phyloP scores from a whole-genome alignment of 1,140 invertebrate species.

The Linepithema humile region DNA sequence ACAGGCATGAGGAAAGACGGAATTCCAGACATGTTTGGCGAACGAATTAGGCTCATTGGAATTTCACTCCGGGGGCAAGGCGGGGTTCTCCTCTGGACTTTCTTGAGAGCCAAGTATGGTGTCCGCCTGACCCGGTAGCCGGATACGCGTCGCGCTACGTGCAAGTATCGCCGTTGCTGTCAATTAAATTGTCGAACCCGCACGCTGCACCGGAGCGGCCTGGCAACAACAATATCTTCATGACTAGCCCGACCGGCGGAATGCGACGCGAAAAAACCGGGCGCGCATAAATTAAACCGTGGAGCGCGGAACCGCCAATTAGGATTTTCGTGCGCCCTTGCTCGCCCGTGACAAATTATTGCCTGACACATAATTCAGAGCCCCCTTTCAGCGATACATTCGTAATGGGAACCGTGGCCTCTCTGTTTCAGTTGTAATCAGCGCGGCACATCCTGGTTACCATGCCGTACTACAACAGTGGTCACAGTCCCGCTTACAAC shows the following conservation, averaged over 20 bases:
- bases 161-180: slow-evolving; percentile 60
- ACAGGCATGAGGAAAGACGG: slow-evolving; percentile 26
- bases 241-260: neutral
- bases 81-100: slow-evolving; percentile 61
- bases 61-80: slow-evolving; percentile 70
- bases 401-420: slow-evolving; percentile 21
- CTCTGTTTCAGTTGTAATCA: slow-evolving; percentile 62
- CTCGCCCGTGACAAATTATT: slow-evolving; percentile 18
- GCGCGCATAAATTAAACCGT: slow-evolving; percentile 32
- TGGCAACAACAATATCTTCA: slow-evolving; percentile 1
- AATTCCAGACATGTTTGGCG: slow-evolving; percentile 70
- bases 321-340: slow-evolving; percentile 25
- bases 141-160: slow-evolving; percentile 72
- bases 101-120: slow-evolving; percentile 77
- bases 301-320: slow-evolving; percentile 6
- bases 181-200: slow-evolving; percentile 57
- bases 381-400: neutral
- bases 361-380: slow-evolving; percentile 7
- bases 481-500: slow-evolving; percentile 76
- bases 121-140: slow-evolving; percentile 69
- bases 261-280: neutral
- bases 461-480: slow-evolving; percentile 81
- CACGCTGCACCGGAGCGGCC: neutral
- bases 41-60: slow-evolving; percentile 74
- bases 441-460: slow-evolving; percentile 46